Conservation (phyloP, 2,797 vertebrate species). For the Rhinophrynus dorsalis region DNA sequence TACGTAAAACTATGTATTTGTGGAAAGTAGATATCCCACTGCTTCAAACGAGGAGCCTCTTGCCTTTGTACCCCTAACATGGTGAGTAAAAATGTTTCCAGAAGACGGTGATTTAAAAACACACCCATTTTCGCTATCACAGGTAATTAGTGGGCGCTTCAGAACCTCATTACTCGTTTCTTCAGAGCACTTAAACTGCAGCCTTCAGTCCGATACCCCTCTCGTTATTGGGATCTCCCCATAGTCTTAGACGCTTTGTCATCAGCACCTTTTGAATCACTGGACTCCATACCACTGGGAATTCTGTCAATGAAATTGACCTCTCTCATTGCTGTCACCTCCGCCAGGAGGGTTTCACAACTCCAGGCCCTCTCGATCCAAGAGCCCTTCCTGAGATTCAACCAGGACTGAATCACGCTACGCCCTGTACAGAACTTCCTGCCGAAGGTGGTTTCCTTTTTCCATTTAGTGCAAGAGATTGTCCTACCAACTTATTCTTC, state of each 20-base stretch:
- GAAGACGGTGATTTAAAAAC: too few relatives aligned
- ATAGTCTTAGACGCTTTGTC: neutral
- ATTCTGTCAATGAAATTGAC: neutral
- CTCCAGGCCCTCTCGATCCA: neutral
- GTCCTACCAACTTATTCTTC: neutral
- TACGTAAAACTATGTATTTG: too few relatives aligned
- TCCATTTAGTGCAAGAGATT: neutral
- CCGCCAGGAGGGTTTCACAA: neutral
- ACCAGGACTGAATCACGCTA: neutral
- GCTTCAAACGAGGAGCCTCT: too few relatives aligned
- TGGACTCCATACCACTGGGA: neutral
- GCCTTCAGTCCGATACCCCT: too few relatives aligned
- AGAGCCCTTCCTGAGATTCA: neutral
- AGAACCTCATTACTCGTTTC: too few relatives aligned
- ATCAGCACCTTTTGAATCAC: neutral
- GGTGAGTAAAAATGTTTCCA: too few relatives aligned
- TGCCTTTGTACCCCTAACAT: too few relatives aligned
- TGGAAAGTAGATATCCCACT: too few relatives aligned
- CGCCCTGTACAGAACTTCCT: neutral
- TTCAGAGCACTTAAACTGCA: too few relatives aligned
- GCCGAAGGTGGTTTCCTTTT: neutral
- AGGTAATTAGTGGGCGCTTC: too few relatives aligned
- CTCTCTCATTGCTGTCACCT: neutral
- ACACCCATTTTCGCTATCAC: too few relatives aligned
- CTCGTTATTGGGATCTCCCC: neutral